These are phyloP conservation scores for Myripristis jacobus DNA, from an alignment of 2,797 vertebrate species.

Conservation along the genomic window DNA sequence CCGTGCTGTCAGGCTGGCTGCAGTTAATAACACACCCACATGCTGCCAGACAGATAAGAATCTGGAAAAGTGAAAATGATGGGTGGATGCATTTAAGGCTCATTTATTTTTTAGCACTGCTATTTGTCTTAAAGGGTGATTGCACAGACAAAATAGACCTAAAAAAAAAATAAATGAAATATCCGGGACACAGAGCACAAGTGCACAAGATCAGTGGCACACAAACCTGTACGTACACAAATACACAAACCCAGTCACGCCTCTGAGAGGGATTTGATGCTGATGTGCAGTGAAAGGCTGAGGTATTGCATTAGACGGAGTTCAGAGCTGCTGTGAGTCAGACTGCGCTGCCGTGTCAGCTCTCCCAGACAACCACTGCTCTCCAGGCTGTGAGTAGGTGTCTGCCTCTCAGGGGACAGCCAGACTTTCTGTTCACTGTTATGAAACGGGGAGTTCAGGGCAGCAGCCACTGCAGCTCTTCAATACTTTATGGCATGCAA, in stretches of 20 bases:
- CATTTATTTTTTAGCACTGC: constrained; percentile 1
- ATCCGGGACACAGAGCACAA: constrained; percentile 47
- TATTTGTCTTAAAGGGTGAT: constrained; percentile 1
- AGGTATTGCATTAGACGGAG: constrained; percentile 73
- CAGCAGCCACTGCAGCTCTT: constrained; percentile 50
- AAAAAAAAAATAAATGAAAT: constrained; percentile 1
- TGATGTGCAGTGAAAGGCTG: constrained; percentile 75
- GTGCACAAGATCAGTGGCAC: constrained; percentile 41
- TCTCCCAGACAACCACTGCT: constrained; percentile 64
- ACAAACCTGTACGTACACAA: constrained; percentile 23
- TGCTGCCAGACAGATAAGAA: not conserved
- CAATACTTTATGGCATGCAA: constrained; percentile 67
- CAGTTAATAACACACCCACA: constrained; percentile 11
- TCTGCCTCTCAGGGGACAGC: constrained; percentile 65
- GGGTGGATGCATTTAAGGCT: constrained; percentile 14
- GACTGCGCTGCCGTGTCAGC: constrained; percentile 64
- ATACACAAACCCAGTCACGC: constrained; percentile 20
- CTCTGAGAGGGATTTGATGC: constrained; percentile 66
- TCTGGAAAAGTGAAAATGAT: constrained; percentile 28
- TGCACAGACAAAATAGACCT: not conserved
- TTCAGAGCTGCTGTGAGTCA: constrained; percentile 67
- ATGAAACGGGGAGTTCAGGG: constrained; percentile 54
- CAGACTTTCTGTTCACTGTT: constrained; percentile 54
- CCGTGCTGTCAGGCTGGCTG: constrained; percentile 22
- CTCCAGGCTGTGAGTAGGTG: constrained; percentile 68